A percentile compares a stretch with the other conserved stretches of the same genome.
Evolutionary conservation across 2,113 vertebrate genomes (phyloP).

Genomic region (Isichthys henryi): DNA sequence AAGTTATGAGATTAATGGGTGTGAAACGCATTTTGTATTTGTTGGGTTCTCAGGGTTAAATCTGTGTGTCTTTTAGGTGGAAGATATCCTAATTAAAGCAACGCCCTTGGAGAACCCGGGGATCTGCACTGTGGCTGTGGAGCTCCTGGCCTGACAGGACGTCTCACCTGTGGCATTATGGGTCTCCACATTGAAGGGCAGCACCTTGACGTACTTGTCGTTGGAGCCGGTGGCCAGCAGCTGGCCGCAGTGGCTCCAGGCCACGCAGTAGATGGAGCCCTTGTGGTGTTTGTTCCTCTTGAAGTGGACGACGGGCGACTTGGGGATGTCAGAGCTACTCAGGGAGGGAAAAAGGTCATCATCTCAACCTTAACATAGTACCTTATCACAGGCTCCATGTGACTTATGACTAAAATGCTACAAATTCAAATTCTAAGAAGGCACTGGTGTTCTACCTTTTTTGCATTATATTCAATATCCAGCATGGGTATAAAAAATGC

Average conservation of each 20-base stretch:
- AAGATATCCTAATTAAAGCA: neutral
- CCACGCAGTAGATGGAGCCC: conserved; percentile 97
- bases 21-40: too few relatives aligned
- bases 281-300: conserved; percentile 99
- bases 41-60: neutral
- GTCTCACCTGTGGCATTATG: conserved; percentile 87
- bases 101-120: neutral
- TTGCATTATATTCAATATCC: neutral
- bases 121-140: neutral
- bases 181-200: conserved; percentile 88
- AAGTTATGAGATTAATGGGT: too few relatives aligned
- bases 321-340: conserved; percentile 62
- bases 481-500: neutral
- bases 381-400: neutral
- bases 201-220: conserved; percentile 94
- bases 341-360: conserved; percentile 12
- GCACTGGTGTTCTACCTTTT: neutral
- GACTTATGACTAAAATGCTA: neutral
- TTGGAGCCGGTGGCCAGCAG: conserved; percentile 94
- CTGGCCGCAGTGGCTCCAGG: conserved; percentile 94
- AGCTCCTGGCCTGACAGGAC: conserved; percentile 59
- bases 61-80: neutral
- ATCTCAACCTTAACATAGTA: neutral
- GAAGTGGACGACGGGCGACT: conserved; percentile 76
- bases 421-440: neutral